phyloP scores from a whole-genome alignment of 2,113 vertebrate genomes.

The Leucoraja erinaceus region DNA sequence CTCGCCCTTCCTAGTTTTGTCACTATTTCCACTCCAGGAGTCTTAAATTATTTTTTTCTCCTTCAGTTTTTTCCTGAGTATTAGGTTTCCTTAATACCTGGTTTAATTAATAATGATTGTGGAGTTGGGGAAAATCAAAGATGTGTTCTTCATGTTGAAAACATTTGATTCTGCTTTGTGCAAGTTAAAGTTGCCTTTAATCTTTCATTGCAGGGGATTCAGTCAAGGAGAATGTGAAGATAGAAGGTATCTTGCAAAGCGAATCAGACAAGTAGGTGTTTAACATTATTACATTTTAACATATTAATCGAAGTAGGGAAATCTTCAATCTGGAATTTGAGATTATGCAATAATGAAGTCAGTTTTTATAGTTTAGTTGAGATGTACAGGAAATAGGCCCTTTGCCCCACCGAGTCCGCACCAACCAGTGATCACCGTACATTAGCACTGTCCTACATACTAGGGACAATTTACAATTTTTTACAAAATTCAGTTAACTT shows the following conservation, averaged over 20 bases:
- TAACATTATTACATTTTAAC: background rate
- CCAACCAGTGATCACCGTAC: too few species aligned
- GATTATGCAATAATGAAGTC: background rate
- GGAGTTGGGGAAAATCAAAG: background rate
- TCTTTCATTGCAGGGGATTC: slow-evolving; percentile 9
- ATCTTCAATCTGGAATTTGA: background rate
- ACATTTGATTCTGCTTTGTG: background rate
- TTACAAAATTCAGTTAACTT: too few species aligned
- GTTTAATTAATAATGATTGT: background rate
- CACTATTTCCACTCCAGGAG: background rate
- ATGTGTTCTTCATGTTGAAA: background rate
- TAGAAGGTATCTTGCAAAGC: background rate
- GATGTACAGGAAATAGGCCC: too few species aligned
- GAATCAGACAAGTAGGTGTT: background rate
- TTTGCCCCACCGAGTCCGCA: too few species aligned
- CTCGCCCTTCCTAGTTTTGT: background rate
- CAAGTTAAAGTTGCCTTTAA: background rate
- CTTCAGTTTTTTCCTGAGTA: background rate
- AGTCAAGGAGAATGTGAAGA: background rate
- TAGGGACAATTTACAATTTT: too few species aligned
- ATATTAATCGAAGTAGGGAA: background rate
- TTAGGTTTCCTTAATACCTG: background rate
- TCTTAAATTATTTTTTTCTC: background rate
- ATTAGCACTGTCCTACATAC: too few species aligned
- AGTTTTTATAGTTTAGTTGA: background rate